phyloP scores from a whole-genome alignment of 92 coral and sea anemone genomes.

The Parazoanthus atlanticus region DNA sequence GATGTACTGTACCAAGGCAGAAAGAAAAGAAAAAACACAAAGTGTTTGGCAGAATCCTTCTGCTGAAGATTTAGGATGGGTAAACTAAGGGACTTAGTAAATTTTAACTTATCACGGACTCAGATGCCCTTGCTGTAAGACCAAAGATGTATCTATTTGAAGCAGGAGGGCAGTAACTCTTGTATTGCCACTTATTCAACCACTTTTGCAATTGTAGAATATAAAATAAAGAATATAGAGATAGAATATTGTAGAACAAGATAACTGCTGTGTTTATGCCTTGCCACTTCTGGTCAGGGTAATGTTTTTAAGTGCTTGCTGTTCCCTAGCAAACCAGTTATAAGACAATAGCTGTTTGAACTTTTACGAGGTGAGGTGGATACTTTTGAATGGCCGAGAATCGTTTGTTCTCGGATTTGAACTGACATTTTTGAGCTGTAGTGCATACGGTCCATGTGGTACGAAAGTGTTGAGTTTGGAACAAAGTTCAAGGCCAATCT shows the following conservation, averaged over 20 bases:
- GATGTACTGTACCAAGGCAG: neutral
- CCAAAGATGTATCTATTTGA: conserved; percentile 5
- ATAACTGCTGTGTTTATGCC: neutral
- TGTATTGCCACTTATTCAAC: neutral
- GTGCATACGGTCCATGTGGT: no score
- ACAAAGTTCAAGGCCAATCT: no score
- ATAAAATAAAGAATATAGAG: neutral
- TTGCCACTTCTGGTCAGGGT: neutral
- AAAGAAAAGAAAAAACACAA: neutral
- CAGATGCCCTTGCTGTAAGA: neutral
- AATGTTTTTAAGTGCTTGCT: neutral
- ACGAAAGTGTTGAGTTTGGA: no score
- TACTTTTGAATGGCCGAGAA: no score
- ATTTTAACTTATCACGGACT: neutral
- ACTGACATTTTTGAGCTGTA: no score
- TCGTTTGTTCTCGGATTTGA: no score
- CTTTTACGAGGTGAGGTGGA: neutral
- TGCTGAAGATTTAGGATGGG: neutral
- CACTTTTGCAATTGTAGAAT: neutral
- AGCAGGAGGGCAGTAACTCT: neutral
- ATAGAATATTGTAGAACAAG: neutral
- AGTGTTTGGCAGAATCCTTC: neutral
- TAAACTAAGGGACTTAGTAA: neutral
- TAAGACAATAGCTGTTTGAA: neutral
- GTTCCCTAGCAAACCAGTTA: neutral